Base-by-base conservation (phyloP, 2,888 invertebrate genomes). In the Zhuqinia jingwanae region DNA sequence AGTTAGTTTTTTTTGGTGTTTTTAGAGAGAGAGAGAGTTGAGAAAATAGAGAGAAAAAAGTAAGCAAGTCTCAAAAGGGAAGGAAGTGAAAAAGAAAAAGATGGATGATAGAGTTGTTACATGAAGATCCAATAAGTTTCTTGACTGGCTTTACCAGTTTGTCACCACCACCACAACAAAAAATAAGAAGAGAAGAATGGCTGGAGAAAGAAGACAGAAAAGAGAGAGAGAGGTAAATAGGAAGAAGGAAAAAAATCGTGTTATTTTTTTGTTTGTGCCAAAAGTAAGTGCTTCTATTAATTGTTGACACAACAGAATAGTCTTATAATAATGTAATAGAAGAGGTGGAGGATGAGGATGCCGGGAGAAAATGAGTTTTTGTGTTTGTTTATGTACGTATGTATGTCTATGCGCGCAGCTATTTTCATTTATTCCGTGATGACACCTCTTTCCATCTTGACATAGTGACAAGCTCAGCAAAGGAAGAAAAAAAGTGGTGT, bases 251-350 rank as follows among this genome's bases (percentile, higher is more conserved):
- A n/a, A n/a, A 25, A 45, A 56, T 65, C 11, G 36, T 36, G 36
- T 36, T 36, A 22, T 15, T 5, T 8, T 10, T 58, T 27, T 60
- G 53, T 6, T 15, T 8, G 65, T 17, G 20, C 47, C 47, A 17
- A 36, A 70, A 60, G 78, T 68, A 79, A 78, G 47, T 79, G 88
- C 79, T 76, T 58, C 47, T 87, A 83, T 36, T 88, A 88, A 88
- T 88, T 88, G 88, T 87, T 87, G 88, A 88, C 84, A 87, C 84
- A 88, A 87, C 81, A 20, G 42, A n/a, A 22, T 58, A 58, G 58
- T 42, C 36, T 76, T 58, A 76, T 36, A 36, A 27, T n/a, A n/a
- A n/a, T n/a, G n/a, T n/a, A n/a, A n/a, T n/a, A n/a, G n/a, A n/a
- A n/a, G n/a, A n/a, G n/a, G n/a, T n/a, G n/a, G n/a, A 42, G 5